Evolutionary conservation across 2,888 invertebrate genomes (phyloP).

Genomic region (Venusia cambrica): DNA sequence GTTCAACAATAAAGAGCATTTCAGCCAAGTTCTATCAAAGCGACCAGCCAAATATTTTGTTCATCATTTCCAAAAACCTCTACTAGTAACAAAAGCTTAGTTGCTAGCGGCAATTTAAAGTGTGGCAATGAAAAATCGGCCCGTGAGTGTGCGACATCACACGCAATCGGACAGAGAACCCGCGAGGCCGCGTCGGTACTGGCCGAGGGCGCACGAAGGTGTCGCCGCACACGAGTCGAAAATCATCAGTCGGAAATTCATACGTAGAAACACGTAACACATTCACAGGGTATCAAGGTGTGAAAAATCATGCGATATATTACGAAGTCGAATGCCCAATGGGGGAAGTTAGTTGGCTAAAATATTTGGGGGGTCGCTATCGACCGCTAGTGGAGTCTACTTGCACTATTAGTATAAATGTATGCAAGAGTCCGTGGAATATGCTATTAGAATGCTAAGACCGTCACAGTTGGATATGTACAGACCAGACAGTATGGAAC

Average conservation of each 20-base stretch:
- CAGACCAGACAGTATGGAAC: conserved; percentile 49
- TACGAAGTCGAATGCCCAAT: conserved; percentile 47
- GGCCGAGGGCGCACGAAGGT: conserved; percentile 29
- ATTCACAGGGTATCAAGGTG: conserved; percentile 61
- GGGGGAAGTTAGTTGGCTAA: conserved; percentile 50
- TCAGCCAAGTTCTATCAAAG: conserved; percentile 71
- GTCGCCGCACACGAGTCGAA: conserved; percentile 41
- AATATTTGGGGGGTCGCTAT: conserved; percentile 65
- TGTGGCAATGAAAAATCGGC: conserved; percentile 44
- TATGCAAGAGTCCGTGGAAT: conserved; percentile 28
- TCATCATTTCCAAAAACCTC: conserved; percentile 40
- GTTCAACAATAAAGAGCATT: conserved; percentile 55
- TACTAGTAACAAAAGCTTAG: conserved; percentile 59
- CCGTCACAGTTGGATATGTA: conserved; percentile 46
- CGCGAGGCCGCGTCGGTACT: conserved; percentile 34
- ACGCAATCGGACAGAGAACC: conserved; percentile 22
- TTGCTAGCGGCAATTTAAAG: conserved; percentile 66
- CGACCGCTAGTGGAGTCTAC: conserved; percentile 36
- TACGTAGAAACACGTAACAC: conserved; percentile 63
- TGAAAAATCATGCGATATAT: conserved; percentile 61
- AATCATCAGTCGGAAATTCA: conserved; percentile 37
- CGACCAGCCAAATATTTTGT: conserved; percentile 72
- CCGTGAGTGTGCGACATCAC: conserved; percentile 34
- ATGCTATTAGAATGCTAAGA: conserved; percentile 42
- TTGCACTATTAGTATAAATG: conserved; percentile 14